These are phyloP conservation scores for Xestia rhomboidea DNA, from an alignment of 2,888 invertebrate species.

Conservation along the genomic window DNA sequence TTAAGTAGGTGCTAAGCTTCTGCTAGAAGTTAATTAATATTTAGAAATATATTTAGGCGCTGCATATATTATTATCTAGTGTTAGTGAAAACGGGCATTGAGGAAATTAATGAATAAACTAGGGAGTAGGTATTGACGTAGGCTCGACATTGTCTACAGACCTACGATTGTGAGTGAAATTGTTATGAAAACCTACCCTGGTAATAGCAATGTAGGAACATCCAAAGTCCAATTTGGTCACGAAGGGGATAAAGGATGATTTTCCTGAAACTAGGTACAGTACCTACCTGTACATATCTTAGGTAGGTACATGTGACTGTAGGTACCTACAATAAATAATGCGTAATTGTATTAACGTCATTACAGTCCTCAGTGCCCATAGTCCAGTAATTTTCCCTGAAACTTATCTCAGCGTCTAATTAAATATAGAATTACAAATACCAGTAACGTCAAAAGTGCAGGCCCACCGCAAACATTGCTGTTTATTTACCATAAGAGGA, in stretches of 20 bases:
- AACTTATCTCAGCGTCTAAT: conserved; percentile 50
- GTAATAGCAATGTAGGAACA: conserved; percentile 2
- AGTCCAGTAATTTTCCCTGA: conserved; percentile 54
- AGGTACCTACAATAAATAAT: conserved; percentile 13
- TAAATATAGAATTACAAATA: conserved; percentile 44
- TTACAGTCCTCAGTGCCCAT: conserved; percentile 20
- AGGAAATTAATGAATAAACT: background rate
- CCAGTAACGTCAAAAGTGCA: background rate
- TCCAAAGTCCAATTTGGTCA: background rate
- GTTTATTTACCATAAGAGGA: background rate
- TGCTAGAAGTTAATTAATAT: background rate
- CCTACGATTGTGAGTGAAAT: background rate
- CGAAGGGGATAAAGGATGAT: background rate
- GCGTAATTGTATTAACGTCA: conserved; percentile 56
- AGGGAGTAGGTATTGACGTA: background rate
- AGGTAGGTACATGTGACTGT: background rate
- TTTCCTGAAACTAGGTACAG: conserved; percentile 19
- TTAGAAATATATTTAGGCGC: background rate
- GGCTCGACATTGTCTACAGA: background rate
- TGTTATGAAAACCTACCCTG: too few relatives aligned
- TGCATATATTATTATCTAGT: background rate
- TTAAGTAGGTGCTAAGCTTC: background rate
- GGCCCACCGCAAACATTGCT: background rate
- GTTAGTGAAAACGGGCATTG: background rate
- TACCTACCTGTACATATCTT: background rate